Evolutionary conservation across 2,888 invertebrate species (phyloP).

Genomic region (Sarcophaga rosellei): DNA sequence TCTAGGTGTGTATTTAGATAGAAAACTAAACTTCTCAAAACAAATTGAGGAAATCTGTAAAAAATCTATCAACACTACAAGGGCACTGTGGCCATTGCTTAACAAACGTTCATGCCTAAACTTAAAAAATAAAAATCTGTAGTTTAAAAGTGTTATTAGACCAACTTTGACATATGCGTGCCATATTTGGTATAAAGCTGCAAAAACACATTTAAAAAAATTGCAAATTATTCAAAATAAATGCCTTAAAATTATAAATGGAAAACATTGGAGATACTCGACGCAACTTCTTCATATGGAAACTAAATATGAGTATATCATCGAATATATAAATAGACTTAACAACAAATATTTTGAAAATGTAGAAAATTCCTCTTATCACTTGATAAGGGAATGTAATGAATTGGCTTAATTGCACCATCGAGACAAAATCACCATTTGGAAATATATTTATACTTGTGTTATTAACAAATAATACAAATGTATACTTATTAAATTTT

Average conservation of each 20-base stretch:
- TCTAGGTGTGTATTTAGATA: too few relatives aligned
- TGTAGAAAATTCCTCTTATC: too few relatives aligned
- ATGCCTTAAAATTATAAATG: not conserved
- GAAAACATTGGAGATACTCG: not conserved
- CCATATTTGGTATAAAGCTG: not conserved
- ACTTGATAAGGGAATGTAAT: not conserved
- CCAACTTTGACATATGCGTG: constrained; percentile 7
- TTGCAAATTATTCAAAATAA: constrained; percentile 1
- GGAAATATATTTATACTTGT: too few relatives aligned
- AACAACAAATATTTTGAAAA: too few relatives aligned
- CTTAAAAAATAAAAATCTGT: not conserved
- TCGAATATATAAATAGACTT: too few relatives aligned
- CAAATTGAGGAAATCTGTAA: not conserved
- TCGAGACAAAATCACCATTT: too few relatives aligned
- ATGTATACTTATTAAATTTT: not conserved
- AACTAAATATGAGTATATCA: too few relatives aligned
- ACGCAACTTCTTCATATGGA: too few relatives aligned
- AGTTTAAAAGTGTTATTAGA: not conserved
- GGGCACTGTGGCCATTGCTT: not conserved
- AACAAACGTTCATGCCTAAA: not conserved
- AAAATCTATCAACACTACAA: not conserved
- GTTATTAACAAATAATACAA: too few relatives aligned
- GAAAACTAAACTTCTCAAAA: not conserved
- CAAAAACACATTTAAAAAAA: constrained; percentile 2
- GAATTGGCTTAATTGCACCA: not conserved